These are phyloP conservation scores for Thaumetopoea pityocampa DNA, from an alignment of 1,140 invertebrate species.

Conservation along the genomic window DNA sequence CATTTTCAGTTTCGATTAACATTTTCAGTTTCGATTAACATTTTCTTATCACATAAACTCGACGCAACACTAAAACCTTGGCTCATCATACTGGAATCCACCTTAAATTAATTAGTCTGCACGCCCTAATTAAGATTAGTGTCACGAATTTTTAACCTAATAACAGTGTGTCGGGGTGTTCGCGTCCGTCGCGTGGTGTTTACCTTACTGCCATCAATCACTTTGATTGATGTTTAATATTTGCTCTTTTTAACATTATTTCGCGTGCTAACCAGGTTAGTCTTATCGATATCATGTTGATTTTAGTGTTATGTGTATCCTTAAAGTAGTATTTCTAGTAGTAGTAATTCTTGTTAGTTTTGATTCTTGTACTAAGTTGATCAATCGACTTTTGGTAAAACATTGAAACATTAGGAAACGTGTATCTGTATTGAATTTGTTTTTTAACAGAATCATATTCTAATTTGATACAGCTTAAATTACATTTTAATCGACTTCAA, in stretches of 20 bases:
- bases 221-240: slow-evolving; percentile 44
- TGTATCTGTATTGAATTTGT: no score
- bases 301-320: slow-evolving; percentile 10
- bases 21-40: no score
- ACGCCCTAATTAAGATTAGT: slow-evolving; percentile 25
- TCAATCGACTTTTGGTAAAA: no score
- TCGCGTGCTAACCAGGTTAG: slow-evolving; percentile 34
- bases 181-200: slow-evolving; percentile 20
- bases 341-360: background rate
- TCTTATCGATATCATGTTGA: slow-evolving; percentile 8
- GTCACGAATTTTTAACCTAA: slow-evolving; percentile 33
- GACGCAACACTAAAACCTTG: slow-evolving; percentile 1
- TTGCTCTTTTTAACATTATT: slow-evolving; percentile 28
- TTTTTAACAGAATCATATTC: no score
- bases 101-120: slow-evolving; percentile 30
- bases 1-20: no score
- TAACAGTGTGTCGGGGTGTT: slow-evolving; percentile 10
- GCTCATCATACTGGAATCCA: slow-evolving; percentile 7
- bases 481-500: no score
- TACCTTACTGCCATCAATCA: slow-evolving; percentile 43
- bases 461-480: no score
- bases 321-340: background rate
- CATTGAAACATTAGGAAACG: no score
- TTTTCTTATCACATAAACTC: background rate
- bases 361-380: background rate